phyloP scores from a whole-genome alignment of 2,888 invertebrate species.

The Tillus elongatus region DNA sequence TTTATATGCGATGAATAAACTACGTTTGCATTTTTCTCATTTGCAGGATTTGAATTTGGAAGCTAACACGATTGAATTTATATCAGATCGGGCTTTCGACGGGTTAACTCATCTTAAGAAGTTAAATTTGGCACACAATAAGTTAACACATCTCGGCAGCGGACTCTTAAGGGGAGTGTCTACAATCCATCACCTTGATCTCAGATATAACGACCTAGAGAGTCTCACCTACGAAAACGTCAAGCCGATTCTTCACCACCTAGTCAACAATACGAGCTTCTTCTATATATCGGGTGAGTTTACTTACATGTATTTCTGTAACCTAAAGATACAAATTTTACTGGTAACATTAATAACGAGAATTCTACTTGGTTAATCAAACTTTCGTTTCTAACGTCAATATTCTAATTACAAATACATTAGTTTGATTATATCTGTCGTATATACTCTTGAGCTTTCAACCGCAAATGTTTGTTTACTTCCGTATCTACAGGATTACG shows the following conservation, averaged over 20 bases:
- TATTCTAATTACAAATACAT: no score
- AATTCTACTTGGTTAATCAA: no score
- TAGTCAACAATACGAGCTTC: conserved; percentile 65
- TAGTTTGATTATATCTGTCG: no score
- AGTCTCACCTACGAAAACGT: conserved; percentile 69
- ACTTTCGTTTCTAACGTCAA: no score
- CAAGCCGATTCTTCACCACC: conserved; percentile 67
- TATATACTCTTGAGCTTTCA: no score
- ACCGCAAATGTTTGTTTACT: no score
- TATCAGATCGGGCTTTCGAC: conserved; percentile 68
- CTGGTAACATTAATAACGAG: no score
- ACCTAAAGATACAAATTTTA: no score
- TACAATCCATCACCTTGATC: conserved; percentile 62
- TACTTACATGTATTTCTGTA: no score
- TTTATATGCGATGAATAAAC: no score
- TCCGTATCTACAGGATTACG: no score
- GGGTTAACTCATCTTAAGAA: conserved; percentile 64
- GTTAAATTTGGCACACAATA: conserved; percentile 67
- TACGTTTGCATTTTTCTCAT: conserved; percentile 6
- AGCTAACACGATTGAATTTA: conserved; percentile 49
- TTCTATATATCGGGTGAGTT: conserved; percentile 71
- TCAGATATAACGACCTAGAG: conserved; percentile 67
- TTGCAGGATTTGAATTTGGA: conserved; percentile 37
- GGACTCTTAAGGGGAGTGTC: conserved; percentile 66
- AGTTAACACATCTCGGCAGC: conserved; percentile 59